phyloP scores from a whole-genome alignment of 2,797 vertebrate genomes.

The Sphaeramia orbicularis region DNA sequence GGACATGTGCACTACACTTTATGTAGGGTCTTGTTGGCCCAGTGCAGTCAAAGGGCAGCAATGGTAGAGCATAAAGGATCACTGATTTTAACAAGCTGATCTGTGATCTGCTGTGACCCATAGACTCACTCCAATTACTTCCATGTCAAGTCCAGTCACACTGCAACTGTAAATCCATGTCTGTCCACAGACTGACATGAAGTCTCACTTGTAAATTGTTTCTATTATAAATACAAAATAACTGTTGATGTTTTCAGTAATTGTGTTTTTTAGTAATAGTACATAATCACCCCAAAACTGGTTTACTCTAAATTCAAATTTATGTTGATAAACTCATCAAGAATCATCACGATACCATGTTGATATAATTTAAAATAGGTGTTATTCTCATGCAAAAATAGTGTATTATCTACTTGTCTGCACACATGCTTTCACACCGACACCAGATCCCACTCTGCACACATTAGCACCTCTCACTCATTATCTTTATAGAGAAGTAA shows the following conservation, averaged over 20 bases:
- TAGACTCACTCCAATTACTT: slow-evolving; percentile 62
- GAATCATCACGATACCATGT: too few species aligned
- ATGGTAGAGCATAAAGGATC: slow-evolving; percentile 52
- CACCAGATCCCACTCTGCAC: neutral
- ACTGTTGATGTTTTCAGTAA: neutral
- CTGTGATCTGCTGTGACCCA: slow-evolving; percentile 54
- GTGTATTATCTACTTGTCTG: too few species aligned
- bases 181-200: slow-evolving; percentile 14
- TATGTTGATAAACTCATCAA: too few species aligned
- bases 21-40: slow-evolving; percentile 2
- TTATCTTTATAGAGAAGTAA: slow-evolving; percentile 6
- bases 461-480: neutral
- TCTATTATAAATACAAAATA: too few species aligned
- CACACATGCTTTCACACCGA: too few species aligned
- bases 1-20: neutral
- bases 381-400: too few species aligned
- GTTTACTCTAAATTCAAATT: too few species aligned
- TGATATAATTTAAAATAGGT: too few species aligned
- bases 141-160: slow-evolving; percentile 48
- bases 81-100: slow-evolving; percentile 61
- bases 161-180: slow-evolving; percentile 57
- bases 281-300: neutral
- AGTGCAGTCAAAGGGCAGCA: slow-evolving; percentile 40
- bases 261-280: neutral
- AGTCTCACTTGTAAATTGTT: neutral